These are phyloP conservation scores for Thunnus albacares DNA, from an alignment of 2,797 vertebrate species.

Conservation along the genomic window DNA sequence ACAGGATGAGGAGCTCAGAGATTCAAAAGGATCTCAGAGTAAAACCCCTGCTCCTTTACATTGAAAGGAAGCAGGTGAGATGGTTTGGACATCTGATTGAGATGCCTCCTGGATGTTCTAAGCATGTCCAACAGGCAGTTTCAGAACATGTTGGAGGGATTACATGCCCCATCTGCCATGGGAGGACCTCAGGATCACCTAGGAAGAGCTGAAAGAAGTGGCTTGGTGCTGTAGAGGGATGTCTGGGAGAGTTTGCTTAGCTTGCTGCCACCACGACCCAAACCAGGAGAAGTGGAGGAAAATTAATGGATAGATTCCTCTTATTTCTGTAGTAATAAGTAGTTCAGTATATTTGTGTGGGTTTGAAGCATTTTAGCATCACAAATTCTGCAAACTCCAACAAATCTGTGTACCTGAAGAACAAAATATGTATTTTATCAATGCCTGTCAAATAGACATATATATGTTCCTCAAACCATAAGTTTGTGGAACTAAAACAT, in stretches of 20 bases:
- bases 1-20: background rate
- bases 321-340: background rate
- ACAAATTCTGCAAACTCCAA: no score
- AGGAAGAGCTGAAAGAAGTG: no score
- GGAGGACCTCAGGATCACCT: background rate
- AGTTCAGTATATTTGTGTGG: background rate
- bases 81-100: slow-evolving; percentile 13
- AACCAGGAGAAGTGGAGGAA: no score
- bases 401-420: background rate
- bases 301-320: background rate
- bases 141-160: slow-evolving; percentile 2
- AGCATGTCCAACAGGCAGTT: slow-evolving; percentile 14
- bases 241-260: no score
- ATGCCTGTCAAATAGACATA: background rate
- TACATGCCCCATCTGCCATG: slow-evolving; percentile 4
- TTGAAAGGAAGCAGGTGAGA: background rate
- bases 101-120: slow-evolving; percentile 16
- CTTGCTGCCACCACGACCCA: no score
- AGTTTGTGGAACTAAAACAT: no score
- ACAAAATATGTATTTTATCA: background rate
- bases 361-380: background rate
- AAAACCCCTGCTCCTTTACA: background rate
- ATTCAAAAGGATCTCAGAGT: no score
- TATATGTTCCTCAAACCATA: no score
- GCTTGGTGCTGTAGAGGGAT: no score